phyloP scores from a whole-genome alignment of 1,140 invertebrate genomes.

The Drosophila albomicans region DNA sequence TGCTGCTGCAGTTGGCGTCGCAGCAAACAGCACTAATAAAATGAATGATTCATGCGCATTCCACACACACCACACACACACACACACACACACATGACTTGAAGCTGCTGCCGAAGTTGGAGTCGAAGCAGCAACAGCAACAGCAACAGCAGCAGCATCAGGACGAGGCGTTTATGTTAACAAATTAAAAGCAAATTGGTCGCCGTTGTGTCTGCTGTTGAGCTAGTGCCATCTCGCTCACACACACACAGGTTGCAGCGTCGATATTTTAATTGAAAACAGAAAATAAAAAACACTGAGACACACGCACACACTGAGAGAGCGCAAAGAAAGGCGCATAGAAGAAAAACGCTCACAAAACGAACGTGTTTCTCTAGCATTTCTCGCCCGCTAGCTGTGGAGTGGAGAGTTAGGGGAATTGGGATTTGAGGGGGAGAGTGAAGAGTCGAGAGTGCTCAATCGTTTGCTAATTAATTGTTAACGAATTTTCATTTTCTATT shows the following conservation, averaged over 20 bases:
- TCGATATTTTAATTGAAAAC: slow-evolving; percentile 48
- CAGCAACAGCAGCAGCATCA: not conserved
- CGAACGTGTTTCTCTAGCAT: slow-evolving; percentile 18
- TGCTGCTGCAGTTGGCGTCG: slow-evolving; percentile 32
- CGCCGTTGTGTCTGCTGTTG: slow-evolving; percentile 45
- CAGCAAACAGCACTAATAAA: slow-evolving; percentile 49
- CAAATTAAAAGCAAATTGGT: slow-evolving; percentile 81
- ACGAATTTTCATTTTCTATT: slow-evolving; percentile 80
- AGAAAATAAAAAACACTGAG: not conserved
- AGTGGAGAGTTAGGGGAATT: not conserved
- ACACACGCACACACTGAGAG: not conserved
- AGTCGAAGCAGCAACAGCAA: slow-evolving; percentile 3
- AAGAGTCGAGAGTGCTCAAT: not conserved
- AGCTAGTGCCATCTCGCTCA: slow-evolving; percentile 35
- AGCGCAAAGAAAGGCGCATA: not conserved
- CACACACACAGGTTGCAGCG: slow-evolving; percentile 17
- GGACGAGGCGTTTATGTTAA: slow-evolving; percentile 82
- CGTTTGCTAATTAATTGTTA: slow-evolving; percentile 74
- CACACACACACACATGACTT: slow-evolving; percentile 14
- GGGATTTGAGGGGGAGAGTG: no score
- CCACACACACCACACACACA: slow-evolving; percentile 27
- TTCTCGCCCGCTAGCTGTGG: not conserved
- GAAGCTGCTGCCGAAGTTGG: slow-evolving; percentile 29
- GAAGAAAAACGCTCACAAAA: slow-evolving; percentile 16
- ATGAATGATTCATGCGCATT: slow-evolving; percentile 81